A percentile compares a stretch with the other conserved stretches of the same genome.
These are phyloP conservation scores for Drosophila elegans DNA, from an alignment of 1,140 invertebrate genomes.

Conservation along the genomic window DNA sequence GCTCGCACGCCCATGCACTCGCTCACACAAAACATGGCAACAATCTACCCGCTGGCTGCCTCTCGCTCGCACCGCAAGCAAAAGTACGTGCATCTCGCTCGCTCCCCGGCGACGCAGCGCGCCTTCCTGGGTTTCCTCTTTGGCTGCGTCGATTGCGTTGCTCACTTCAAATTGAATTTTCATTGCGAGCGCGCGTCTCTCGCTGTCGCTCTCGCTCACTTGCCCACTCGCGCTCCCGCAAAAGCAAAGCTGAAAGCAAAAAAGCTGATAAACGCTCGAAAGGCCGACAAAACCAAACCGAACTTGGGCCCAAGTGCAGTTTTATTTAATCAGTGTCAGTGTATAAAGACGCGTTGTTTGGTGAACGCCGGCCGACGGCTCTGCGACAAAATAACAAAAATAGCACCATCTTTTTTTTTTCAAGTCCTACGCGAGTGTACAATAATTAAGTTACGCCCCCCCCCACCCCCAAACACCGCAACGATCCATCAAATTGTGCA, in stretches of 20 bases:
- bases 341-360: slow-evolving; percentile 16
- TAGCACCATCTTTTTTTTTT: not conserved
- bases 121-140: slow-evolving; percentile 67
- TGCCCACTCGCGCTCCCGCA: not conserved
- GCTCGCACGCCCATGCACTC: slow-evolving; percentile 36
- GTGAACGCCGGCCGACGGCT: slow-evolving; percentile 15
- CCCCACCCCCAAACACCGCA: no score
- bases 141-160: slow-evolving; percentile 61
- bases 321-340: slow-evolving; percentile 41
- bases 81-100: slow-evolving; percentile 6
- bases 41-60: slow-evolving; percentile 6
- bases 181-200: slow-evolving; percentile 71
- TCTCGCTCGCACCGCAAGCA: slow-evolving; percentile 6
- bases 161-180: slow-evolving; percentile 82
- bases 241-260: not conserved
- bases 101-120: slow-evolving; percentile 9
- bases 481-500: not conserved
- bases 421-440: slow-evolving; percentile 7
- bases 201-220: slow-evolving; percentile 18
- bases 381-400: not conserved
- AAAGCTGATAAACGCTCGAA: slow-evolving; percentile 5
- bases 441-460: not conserved
- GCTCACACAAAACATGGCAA: slow-evolving; percentile 34
- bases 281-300: slow-evolving; percentile 17
- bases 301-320: slow-evolving; percentile 32